Conservation (phyloP, 2,888 invertebrate species). For the Microctonus hyperodae region DNA sequence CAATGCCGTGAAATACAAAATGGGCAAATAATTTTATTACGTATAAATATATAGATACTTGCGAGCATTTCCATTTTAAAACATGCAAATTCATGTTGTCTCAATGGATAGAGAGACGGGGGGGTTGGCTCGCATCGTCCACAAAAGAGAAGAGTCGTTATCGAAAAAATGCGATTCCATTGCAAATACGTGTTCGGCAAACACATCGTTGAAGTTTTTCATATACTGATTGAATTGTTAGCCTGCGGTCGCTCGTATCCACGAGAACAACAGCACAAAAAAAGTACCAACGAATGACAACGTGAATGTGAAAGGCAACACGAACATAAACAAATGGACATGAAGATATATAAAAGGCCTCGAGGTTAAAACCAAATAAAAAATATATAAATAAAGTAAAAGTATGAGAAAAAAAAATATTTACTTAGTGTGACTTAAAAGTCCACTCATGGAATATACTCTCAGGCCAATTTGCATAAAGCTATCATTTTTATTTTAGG, state of each 20-base stretch:
- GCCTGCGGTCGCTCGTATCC: conserved; percentile 1
- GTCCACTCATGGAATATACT: conserved; percentile 21
- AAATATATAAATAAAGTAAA: not conserved
- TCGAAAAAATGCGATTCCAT: conserved; percentile 12
- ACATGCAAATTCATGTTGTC: not conserved
- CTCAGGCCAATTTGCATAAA: conserved; percentile 24
- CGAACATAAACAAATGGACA: conserved; percentile 4
- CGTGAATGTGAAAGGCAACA: not conserved
- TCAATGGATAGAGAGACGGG: not conserved
- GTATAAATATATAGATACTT: not conserved
- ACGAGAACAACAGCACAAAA: not conserved
- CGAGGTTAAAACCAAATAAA: conserved; percentile 2
- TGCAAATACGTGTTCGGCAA: conserved; percentile 10
- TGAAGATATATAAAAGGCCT: not conserved
- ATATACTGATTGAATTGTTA: conserved; percentile 5
- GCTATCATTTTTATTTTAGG: conserved; percentile 38
- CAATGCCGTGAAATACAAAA: not conserved
- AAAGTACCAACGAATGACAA: not conserved
- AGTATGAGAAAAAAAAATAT: conserved; percentile 7
- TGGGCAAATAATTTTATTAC: not conserved
- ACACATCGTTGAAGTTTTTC: not conserved
- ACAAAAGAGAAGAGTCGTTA: not conserved
- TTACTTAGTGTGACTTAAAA: conserved; percentile 16
- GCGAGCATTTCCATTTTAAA: not conserved
- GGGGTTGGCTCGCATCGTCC: not conserved